phyloP scores from a whole-genome alignment of 2,797 vertebrate species.

The Macropodus opercularis region DNA sequence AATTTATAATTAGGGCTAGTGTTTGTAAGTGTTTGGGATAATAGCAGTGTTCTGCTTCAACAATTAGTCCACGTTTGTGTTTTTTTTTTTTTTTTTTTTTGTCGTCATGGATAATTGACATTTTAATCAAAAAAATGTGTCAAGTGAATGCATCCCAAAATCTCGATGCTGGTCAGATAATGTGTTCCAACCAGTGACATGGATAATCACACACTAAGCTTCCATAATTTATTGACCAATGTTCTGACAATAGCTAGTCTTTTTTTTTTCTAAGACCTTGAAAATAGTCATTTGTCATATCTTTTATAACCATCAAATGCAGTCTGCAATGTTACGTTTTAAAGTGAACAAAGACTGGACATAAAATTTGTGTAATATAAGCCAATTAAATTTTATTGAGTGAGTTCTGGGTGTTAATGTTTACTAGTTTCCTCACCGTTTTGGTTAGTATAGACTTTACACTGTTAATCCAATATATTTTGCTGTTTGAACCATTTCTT shows the following conservation, averaged over 20 bases:
- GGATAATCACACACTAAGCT: no score
- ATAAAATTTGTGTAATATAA: conserved; percentile 43
- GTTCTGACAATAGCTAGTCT: no score
- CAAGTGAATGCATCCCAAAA: no score
- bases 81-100: conserved; percentile 32
- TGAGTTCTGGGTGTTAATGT: conserved; percentile 29
- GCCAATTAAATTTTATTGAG: conserved; percentile 64
- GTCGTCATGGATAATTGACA: conserved; percentile 47
- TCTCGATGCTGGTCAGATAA: no score
- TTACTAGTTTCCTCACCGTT: background rate
- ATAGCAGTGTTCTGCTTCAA: conserved; percentile 45
- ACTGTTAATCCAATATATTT: background rate
- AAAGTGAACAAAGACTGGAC: conserved; percentile 45
- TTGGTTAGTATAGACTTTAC: background rate
- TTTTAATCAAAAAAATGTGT: conserved; percentile 15
- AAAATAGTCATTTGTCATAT: no score
- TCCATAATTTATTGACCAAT: no score
- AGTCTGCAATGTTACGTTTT: conserved; percentile 47
- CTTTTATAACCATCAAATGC: conserved; percentile 53
- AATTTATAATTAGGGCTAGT: conserved; percentile 46
- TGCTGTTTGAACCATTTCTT: background rate
- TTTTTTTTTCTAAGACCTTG: no score
- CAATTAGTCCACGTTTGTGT: conserved; percentile 38
- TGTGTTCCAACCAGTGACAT: no score
- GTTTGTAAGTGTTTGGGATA: conserved; percentile 53